A percentile compares a stretch with the other conserved stretches of the same genome.
Evolutionary conservation across 2,797 vertebrate species (phyloP).

Genomic region (Crax fasciolata): DNA sequence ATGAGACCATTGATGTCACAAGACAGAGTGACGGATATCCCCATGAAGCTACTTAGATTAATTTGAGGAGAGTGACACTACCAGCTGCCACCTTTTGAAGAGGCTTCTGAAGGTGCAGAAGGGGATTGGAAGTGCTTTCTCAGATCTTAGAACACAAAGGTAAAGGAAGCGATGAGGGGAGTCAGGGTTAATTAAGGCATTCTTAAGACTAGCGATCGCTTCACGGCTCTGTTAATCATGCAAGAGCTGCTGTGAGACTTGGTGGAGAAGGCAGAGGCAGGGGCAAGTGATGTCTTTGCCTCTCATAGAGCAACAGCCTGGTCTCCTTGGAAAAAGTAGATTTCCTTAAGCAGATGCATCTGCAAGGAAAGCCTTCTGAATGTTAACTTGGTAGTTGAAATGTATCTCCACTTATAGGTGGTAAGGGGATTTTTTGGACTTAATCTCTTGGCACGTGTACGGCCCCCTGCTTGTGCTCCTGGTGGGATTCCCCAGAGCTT

Average conservation of each 20-base stretch:
- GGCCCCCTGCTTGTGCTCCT: neutral
- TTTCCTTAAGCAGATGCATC: neutral
- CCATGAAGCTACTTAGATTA: neutral
- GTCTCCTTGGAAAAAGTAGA: neutral
- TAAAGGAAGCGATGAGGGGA: neutral
- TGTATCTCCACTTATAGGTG: neutral
- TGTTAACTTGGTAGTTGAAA: neutral
- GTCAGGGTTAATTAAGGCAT: conserved; percentile 32
- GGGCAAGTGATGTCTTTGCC: neutral
- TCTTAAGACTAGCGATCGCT: neutral
- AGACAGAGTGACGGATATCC: neutral
- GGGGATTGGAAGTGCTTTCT: neutral
- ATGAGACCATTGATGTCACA: neutral
- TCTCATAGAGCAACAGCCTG: neutral
- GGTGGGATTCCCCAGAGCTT: neutral
- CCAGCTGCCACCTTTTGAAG: conserved; percentile 6
- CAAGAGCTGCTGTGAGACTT: neutral
- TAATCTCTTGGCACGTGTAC: neutral
- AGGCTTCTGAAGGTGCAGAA: neutral
- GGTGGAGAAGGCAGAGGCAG: neutral
- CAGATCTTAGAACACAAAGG: neutral
- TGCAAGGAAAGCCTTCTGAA: neutral
- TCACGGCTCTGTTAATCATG: neutral
- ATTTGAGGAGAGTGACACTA: conserved; percentile 3
- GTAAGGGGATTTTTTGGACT: neutral